Evolutionary conservation across 2,797 vertebrate genomes (phyloP).

Genomic region (Gallinago nigripennis): DNA sequence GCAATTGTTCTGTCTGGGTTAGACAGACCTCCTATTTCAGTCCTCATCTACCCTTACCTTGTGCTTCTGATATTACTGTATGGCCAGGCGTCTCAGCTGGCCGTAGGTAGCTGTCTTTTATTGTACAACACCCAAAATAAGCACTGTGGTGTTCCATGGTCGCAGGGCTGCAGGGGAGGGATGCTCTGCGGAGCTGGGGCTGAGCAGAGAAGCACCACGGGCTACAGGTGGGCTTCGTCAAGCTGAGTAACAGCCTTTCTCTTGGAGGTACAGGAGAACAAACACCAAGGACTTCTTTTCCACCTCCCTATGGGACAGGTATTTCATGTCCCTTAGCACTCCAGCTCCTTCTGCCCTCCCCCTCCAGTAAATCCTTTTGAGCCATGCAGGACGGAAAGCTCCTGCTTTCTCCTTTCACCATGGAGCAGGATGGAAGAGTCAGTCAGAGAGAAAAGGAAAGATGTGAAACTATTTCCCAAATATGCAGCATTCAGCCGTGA

Average conservation of each 20-base stretch:
- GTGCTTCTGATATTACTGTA: not conserved
- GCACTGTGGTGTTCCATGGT: not conserved
- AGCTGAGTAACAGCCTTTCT: not conserved
- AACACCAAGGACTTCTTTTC: not conserved
- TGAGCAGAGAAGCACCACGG: not conserved
- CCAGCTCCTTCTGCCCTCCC: not conserved
- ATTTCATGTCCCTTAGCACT: not conserved
- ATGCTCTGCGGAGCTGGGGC: not conserved
- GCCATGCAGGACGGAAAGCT: not conserved
- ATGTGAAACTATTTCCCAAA: not conserved
- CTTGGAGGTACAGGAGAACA: not conserved
- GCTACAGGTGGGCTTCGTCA: not conserved
- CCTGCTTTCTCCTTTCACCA: not conserved
- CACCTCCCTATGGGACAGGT: not conserved
- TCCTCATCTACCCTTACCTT: not conserved
- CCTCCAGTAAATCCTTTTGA: not conserved
- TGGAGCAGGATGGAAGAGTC: not conserved
- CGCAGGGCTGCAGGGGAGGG: not conserved
- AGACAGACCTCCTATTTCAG: not conserved
- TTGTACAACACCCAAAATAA: not conserved
- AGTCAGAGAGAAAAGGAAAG: not conserved
- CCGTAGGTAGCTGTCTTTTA: not conserved
- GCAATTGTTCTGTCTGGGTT: not conserved
- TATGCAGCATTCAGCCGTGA: not conserved
- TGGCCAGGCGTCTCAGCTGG: not conserved